phyloP scores from a whole-genome alignment of 2,113 vertebrate species.

The Varanus salvator region DNA sequence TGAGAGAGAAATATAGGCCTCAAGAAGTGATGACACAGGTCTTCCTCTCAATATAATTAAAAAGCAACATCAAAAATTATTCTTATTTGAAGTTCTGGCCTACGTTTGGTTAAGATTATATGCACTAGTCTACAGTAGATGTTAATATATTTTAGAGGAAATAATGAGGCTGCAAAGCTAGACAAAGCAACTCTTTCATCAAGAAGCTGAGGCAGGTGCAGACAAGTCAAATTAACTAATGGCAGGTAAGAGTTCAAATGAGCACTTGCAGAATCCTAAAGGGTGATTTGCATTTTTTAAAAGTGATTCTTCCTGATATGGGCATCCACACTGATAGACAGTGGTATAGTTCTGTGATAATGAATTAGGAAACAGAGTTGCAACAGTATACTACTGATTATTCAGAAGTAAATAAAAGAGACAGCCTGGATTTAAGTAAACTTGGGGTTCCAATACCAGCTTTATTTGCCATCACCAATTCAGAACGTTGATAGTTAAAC shows the following conservation, averaged over 20 bases:
- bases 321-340: background rate
- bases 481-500: background rate
- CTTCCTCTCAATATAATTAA: constrained; percentile 5
- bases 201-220: background rate
- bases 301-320: background rate
- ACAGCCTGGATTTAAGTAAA: background rate
- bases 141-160: background rate
- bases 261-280: background rate
- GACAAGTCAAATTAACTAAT: background rate
- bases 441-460: background rate
- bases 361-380: too few relatives aligned
- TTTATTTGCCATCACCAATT: background rate
- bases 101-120: background rate
- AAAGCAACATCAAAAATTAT: constrained; percentile 8
- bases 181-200: background rate
- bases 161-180: background rate
- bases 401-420: background rate
- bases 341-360: background rate
- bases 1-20: background rate
- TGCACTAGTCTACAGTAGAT: background rate
- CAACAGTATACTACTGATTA: background rate
- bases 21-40: background rate
- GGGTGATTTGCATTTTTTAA: background rate
- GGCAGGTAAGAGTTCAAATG: background rate
- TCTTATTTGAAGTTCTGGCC: background rate